These are phyloP conservation scores for Danio rerio DNA, from an alignment of 2,113 vertebrate genomes.

Conservation along the genomic window DNA sequence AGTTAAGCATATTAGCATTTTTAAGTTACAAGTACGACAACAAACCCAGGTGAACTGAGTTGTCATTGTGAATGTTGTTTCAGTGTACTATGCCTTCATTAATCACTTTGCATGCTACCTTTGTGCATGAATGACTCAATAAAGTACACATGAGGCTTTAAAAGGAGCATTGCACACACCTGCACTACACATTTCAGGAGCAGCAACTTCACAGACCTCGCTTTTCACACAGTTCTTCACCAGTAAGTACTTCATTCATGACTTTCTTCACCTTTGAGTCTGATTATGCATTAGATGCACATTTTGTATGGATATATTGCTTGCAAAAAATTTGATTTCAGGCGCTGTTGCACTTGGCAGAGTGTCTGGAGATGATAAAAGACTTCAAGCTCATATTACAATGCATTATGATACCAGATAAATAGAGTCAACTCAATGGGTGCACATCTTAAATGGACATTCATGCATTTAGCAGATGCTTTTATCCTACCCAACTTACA, in stretches of 20 bases:
- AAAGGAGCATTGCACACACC: neutral
- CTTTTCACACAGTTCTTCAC: neutral
- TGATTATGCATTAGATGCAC: neutral
- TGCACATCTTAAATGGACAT: no score
- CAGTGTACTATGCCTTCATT: no score
- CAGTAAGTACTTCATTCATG: slow-evolving; percentile 15
- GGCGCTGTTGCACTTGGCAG: neutral
- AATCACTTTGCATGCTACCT: neutral
- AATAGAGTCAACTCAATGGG: no score
- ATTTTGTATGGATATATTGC: neutral
- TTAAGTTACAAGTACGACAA: no score
- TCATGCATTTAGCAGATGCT: no score
- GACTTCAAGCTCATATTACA: no score
- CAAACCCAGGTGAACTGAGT: no score
- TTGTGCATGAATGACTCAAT: slow-evolving; percentile 40
- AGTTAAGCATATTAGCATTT: no score
- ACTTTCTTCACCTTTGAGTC: neutral
- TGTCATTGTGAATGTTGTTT: no score
- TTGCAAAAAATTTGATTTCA: neutral
- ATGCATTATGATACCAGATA: no score
- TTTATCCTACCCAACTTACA: no score
- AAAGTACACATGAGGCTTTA: slow-evolving; percentile 2
- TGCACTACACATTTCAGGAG: neutral
- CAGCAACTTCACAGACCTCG: neutral
- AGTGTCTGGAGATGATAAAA: no score